Base-by-base conservation (phyloP, 1,140 invertebrate species). In the Patella vulgata region DNA sequence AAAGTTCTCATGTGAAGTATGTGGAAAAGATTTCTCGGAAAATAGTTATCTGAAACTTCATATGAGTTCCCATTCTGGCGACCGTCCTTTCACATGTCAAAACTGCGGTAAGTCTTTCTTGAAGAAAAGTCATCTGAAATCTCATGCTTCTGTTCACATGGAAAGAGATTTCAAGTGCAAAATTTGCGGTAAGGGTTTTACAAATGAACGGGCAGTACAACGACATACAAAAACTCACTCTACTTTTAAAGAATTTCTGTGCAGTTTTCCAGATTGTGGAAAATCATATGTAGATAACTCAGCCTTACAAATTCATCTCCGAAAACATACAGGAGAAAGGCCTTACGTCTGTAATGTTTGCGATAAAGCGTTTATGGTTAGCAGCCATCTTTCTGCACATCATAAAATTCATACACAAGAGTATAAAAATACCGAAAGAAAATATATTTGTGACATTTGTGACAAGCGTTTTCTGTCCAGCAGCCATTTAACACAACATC, bases 371-470 rank as follows among this genome's bases (percentile, higher is more conserved):
- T 59, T 59, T 17, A 59, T n/a, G n/a, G n/a, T n/a, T n/a, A n/a
- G n/a, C n/a, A n/a, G n/a, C n/a, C n/a, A n/a, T n/a, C n/a, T n/a
- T n/a, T n/a, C n/a, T n/a, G n/a, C n/a, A n/a, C n/a, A n/a, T n/a
- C n/a, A n/a, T n/a, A n/a, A n/a, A n/a, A n/a, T n/a, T n/a, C n/a
- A n/a, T n/a, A n/a, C n/a, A n/a, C n/a, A n/a, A n/a, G n/a, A n/a
- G n/a, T n/a, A n/a, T n/a, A n/a, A n/a, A n/a, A n/a, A n/a, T n/a
- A n/a, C n/a, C n/a, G n/a, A n/a, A n/a, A n/a, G n/a, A n/a, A n/a
- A n/a, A n/a, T n/a, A n/a, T n/a, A n/a, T n/a, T n/a, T 71, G 69
- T 53, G 33, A 56, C 25, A 44, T 59, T 55, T 71, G 69, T 53
- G 61, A 55, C 31, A 64, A 64, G 46, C 54, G 36, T 0, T 73